Percentiles rank a stretch among this genome's conserved stretches.
Conservation (phyloP, 2,888 invertebrate genomes). For the Nineta flava region DNA sequence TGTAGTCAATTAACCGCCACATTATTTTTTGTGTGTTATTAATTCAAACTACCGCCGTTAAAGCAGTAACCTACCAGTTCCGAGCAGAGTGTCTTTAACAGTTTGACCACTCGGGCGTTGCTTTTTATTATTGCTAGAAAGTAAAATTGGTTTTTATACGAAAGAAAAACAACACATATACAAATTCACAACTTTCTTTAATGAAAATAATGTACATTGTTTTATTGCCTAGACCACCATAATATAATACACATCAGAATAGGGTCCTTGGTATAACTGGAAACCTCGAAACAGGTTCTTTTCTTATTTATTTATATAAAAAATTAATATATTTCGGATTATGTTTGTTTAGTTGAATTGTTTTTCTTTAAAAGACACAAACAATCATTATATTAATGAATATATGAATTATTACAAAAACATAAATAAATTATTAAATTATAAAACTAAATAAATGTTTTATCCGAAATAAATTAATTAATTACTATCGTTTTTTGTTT, state of each 20-base stretch:
- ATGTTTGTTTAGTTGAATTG: background rate
- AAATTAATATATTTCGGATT: background rate
- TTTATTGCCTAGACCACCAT: slow-evolving; percentile 34
- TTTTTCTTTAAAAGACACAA: background rate
- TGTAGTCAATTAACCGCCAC: no score
- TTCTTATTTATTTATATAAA: background rate
- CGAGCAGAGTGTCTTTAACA: no score
- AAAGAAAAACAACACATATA: background rate
- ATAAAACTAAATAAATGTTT: background rate
- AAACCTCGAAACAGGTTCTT: slow-evolving; percentile 2
- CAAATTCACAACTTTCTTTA: slow-evolving; percentile 26
- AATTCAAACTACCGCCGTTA: no score
- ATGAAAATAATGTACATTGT: slow-evolving; percentile 34
- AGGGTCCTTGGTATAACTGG: slow-evolving; percentile 25
- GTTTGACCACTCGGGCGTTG: no score
- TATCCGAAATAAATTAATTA: background rate
- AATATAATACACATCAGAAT: slow-evolving; percentile 29
- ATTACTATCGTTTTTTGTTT: background rate
- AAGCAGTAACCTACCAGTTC: no score
- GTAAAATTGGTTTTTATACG: no score
- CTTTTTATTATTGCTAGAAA: no score
- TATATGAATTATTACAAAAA: background rate
- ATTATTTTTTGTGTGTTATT: no score
- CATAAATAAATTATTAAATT: background rate
- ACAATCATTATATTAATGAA: no score